These are phyloP conservation scores for Eristalis tenax DNA, from an alignment of 2,888 invertebrate genomes.

Conservation along the genomic window DNA sequence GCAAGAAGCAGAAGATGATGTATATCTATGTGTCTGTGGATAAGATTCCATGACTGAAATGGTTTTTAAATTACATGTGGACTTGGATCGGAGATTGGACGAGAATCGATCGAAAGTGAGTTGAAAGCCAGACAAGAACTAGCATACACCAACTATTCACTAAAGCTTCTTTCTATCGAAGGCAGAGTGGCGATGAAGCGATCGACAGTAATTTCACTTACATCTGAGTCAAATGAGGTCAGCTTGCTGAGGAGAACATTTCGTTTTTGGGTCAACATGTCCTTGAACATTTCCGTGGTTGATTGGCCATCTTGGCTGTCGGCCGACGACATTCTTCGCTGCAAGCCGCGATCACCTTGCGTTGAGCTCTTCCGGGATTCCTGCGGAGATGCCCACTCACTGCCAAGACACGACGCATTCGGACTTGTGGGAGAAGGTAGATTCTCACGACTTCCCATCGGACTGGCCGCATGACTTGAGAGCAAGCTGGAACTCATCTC, in stretches of 20 bases:
- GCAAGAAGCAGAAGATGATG: conserved; percentile 63
- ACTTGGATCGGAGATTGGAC: neutral
- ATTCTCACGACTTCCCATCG: conserved; percentile 87
- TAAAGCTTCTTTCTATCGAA: conserved; percentile 15
- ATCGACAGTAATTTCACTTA: conserved; percentile 82
- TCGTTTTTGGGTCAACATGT: conserved; percentile 95
- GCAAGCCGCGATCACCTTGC: conserved; percentile 76
- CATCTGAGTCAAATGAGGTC: conserved; percentile 95
- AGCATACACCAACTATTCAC: conserved; percentile 42
- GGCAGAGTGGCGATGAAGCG: neutral
- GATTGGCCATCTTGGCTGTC: conserved; percentile 87
- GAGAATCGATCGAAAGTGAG: conserved; percentile 25
- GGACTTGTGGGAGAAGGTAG: conserved; percentile 84
- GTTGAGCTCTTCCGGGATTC: conserved; percentile 82
- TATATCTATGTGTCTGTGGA: conserved; percentile 11
- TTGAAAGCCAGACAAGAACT: conserved; percentile 20
- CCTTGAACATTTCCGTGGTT: conserved; percentile 95
- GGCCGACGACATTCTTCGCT: conserved; percentile 85
- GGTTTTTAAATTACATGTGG: neutral
- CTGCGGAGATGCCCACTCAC: conserved; percentile 85
- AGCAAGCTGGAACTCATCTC: conserved; percentile 79
- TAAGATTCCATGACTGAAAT: conserved; percentile 9
- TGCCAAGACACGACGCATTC: conserved; percentile 82
- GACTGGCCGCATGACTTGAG: conserved; percentile 81
- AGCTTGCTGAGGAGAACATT: conserved; percentile 92